Conservation (phyloP, 2,797 vertebrate genomes). For the Molossus molossus region DNA sequence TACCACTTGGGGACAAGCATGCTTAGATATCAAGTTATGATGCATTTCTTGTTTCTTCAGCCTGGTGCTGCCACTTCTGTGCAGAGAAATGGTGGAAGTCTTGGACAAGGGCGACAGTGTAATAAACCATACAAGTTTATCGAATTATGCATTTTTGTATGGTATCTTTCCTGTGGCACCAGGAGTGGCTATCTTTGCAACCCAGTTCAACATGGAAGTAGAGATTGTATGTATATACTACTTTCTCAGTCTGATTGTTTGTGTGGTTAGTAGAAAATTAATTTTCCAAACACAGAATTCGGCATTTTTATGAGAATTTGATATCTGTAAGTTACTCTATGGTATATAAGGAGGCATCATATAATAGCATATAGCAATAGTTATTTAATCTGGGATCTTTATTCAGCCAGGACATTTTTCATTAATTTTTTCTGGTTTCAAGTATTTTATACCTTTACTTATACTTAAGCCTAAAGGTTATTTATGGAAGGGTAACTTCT, state of each 20-base stretch:
- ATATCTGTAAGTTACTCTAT: conserved; percentile 38
- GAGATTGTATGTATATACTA: conserved; percentile 94
- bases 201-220: conserved; percentile 98
- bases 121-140: conserved; percentile 96
- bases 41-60: conserved; percentile 89
- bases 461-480: conserved; percentile 62
- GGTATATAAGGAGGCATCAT: conserved; percentile 54
- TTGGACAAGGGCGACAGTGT: conserved; percentile 91
- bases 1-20: neutral
- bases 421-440: conserved; percentile 36
- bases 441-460: conserved; percentile 50
- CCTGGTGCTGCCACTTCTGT: conserved; percentile 96
- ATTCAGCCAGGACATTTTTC: conserved; percentile 27
- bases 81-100: conserved; percentile 97
- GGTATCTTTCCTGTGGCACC: conserved; percentile 98
- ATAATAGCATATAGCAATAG: neutral
- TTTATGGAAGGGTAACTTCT: conserved; percentile 34
- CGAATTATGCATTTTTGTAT: conserved; percentile 98
- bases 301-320: conserved; percentile 69
- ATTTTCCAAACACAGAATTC: conserved; percentile 50
- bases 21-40: conserved; percentile 26
- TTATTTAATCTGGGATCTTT: conserved; percentile 66
- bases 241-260: conserved; percentile 63
- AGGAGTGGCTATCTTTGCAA: conserved; percentile 98
- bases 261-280: conserved; percentile 35